Evolutionary conservation across 2,888 invertebrate genomes (phyloP), one percentile per base, ranked within the genome.

Genomic region (Muschampia staudingeri): DNA sequence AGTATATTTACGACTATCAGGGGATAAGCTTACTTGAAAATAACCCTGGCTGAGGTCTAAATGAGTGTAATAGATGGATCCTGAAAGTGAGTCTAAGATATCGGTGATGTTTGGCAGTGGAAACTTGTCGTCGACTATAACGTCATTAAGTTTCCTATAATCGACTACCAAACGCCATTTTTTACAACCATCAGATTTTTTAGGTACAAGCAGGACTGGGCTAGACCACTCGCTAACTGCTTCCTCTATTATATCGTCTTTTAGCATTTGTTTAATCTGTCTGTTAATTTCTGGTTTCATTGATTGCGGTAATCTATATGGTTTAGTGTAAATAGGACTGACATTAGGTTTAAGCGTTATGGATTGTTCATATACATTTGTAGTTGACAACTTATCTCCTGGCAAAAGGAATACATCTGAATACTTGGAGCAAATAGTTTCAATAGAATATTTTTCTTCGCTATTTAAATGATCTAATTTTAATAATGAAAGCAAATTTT

Each of bases 21-120:
- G n/a, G 5, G 14, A 14, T 14, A 48, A 48, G 0, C 5, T 5
- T 0, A 48, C 16, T 14, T 48, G 14, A 48, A 14, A 48, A 48
- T 14, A 48, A 14, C 48, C 48, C 6, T 48, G 48, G 16, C 14
- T 48, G 14, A 48, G 16, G 2, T 48, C 48, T 48, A 48, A 48
- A 16, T 48, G 48, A 16, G 48, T 16, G 6, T 14, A 48, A 48
- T 48, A 48, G 14, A 48, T 48, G 48, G 44, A 44, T 44, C 42
- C 42, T 9, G 42, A 6, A 42, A 42, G 42, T 42, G 42, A 42
- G 42, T 42, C 42, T 5, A 34, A 5, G 34, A 34, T 34, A 5
- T 34, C 34, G 34, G 34, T 34, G 34, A 34, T 34, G 34, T 84
- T 76, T 76, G 73, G 81, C 81, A 83, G 19, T 84, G 86, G 85